phyloP scores from a whole-genome alignment of 2,797 vertebrate genomes.

The Chaetodon trifasciatus region DNA sequence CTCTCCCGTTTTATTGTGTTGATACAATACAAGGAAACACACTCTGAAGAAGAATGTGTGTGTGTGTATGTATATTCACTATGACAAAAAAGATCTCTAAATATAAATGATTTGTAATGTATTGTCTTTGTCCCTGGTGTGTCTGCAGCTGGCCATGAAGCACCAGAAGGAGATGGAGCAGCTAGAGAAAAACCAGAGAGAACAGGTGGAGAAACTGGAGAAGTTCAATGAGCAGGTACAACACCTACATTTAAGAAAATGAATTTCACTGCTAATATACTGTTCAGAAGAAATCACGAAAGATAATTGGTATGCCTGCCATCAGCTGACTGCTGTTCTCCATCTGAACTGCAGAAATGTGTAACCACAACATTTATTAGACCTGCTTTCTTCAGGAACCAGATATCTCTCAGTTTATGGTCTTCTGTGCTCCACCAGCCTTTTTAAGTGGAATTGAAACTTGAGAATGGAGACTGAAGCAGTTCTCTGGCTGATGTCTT shows the following conservation, averaged over 20 bases:
- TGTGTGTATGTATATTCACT: neutral
- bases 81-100: neutral
- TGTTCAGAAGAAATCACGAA: neutral
- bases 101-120: neutral
- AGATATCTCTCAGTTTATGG: conserved; percentile 5
- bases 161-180: conserved; percentile 99
- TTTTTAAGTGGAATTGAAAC: conserved; percentile 40
- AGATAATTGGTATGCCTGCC: neutral
- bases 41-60: neutral
- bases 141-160: conserved; percentile 94
- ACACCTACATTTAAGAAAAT: neutral
- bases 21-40: neutral
- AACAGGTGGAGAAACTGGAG: conserved; percentile 96
- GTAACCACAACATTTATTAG: neutral
- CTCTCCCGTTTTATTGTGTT: neutral
- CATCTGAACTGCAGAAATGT: conserved; percentile 5
- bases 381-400: conserved; percentile 8
- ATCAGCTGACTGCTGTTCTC: neutral
- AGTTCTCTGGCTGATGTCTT: conserved; percentile 4
- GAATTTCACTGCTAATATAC: neutral
- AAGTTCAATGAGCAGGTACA: conserved; percentile 98
- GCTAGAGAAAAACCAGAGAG: conserved; percentile 94
- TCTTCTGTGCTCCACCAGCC: neutral
- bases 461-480: neutral
- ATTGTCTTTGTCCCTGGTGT: conserved; percentile 6